Evolutionary conservation across 2,113 vertebrate species (phyloP).

Genomic region (Lasiurus borealis): DNA sequence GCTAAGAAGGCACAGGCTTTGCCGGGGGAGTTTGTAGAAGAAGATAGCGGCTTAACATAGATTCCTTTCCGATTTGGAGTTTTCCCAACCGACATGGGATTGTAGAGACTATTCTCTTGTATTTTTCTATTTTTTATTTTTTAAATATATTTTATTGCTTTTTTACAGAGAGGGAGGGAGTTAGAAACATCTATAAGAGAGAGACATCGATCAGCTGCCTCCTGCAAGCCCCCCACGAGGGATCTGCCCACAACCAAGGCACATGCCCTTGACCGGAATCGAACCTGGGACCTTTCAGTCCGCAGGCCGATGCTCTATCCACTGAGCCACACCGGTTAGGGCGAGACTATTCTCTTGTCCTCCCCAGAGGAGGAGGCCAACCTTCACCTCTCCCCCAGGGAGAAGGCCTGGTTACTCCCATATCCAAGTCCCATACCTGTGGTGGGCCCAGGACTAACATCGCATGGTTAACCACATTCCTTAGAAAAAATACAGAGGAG

Average conservation of each 20-base stretch:
- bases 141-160: too few species aligned
- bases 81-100: slow-evolving; percentile 33
- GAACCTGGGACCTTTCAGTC: too few species aligned
- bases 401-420: background rate
- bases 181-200: too few species aligned
- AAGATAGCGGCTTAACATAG: slow-evolving; percentile 76
- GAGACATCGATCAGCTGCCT: too few species aligned
- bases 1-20: slow-evolving; percentile 70
- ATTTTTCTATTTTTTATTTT: too few species aligned
- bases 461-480: slow-evolving; percentile 23
- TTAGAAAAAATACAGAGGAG: background rate
- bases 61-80: slow-evolving; percentile 55
- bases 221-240: too few species aligned
- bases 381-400: background rate
- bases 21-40: slow-evolving; percentile 70
- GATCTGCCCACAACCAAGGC: too few species aligned
- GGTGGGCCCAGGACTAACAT: background rate
- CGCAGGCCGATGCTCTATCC: too few species aligned
- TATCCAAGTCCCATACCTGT: background rate
- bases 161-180: too few species aligned
- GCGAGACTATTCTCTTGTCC: slow-evolving; percentile 63
- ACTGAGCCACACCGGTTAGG: too few species aligned
- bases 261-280: too few species aligned
- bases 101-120: slow-evolving; percentile 66
- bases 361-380: background rate